Base-by-base conservation (phyloP, 2,888 invertebrate species). In the Tyria jacobaeae region DNA sequence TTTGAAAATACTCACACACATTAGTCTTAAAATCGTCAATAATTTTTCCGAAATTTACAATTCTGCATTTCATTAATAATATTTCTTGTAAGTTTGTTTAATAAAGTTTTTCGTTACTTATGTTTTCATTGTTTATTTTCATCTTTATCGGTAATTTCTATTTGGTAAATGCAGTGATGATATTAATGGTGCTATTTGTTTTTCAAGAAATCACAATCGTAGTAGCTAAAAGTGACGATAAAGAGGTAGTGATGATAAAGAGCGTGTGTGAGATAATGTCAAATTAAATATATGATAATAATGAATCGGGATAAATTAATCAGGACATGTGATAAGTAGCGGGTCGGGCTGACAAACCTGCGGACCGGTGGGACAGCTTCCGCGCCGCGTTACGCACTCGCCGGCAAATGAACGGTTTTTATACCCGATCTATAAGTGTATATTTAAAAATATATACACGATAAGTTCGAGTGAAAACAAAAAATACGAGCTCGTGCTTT, bases 301-400 rank as follows among this genome's bases (percentile, higher is more conserved):
- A 81, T 79, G 70, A 80, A 82, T 81, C 81, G 74, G 68, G 72
- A 78, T 79, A 75, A 74, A 83, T 84, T 79, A 81, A 75, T 76
- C 62, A 62, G 75, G 70, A 70, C 71, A 76, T 76, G 80, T 81
- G 80, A 81, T 83, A 79, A 81, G 72, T 78, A 70, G 59, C 63
- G 60, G 57, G 70, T 64, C 71, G 69, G 77, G 66, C 55, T 59
- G 65, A 52, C 69, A 52, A 82, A 85, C 84, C 83, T 85, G 87
- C 68, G 55, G 82, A 84, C 86, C 84, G 86, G 87, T 87, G 55
- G 61, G 79, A 78, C 77, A 71, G 81, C 84, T 83, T 78, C 85
- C 81, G 84, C 68, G 75, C 70, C 67, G 71, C 71, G 71, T 82
- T 79, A 81, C 77, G 78, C 73, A 66, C 66, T 27, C 57, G 68